Conservation (phyloP, 2,797 vertebrate species). For the Sebastes paucispinis region DNA sequence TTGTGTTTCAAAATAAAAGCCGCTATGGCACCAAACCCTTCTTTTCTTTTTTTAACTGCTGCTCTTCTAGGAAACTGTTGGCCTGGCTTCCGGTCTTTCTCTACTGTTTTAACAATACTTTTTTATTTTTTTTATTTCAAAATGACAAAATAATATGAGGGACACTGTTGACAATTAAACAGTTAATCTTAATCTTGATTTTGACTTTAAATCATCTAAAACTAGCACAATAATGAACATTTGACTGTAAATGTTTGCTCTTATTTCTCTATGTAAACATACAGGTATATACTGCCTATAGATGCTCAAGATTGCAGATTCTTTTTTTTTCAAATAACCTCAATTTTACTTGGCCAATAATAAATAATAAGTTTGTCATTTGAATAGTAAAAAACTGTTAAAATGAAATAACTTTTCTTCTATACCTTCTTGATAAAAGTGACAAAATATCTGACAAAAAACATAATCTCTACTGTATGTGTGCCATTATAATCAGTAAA, state of each 20-base stretch:
- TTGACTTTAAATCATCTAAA: not conserved
- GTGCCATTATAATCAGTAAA: not conserved
- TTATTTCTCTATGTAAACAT: not conserved
- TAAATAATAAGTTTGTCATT: not conserved
- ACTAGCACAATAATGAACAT: not conserved
- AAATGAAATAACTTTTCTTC: not conserved
- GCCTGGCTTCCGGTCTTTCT: not conserved
- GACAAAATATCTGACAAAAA: not conserved
- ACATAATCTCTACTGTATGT: not conserved
- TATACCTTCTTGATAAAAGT: not conserved
- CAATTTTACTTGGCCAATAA: not conserved
- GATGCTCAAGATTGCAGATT: not conserved
- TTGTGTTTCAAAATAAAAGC: constrained; percentile 39
- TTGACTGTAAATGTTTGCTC: not conserved
- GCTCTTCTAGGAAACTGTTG: not conserved
- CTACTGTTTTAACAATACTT: not conserved
- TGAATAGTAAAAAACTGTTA: not conserved
- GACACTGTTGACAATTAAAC: not conserved
- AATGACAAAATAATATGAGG: not conserved
- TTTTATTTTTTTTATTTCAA: too few relatives aligned
- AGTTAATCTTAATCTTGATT: not conserved
- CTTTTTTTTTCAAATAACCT: not conserved
- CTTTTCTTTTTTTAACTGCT: not conserved
- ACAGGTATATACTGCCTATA: not conserved
- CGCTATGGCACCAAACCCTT: not conserved